Evolutionary conservation across 2,888 invertebrate genomes (phyloP).

Genomic region (Linnaemya vulpina): DNA sequence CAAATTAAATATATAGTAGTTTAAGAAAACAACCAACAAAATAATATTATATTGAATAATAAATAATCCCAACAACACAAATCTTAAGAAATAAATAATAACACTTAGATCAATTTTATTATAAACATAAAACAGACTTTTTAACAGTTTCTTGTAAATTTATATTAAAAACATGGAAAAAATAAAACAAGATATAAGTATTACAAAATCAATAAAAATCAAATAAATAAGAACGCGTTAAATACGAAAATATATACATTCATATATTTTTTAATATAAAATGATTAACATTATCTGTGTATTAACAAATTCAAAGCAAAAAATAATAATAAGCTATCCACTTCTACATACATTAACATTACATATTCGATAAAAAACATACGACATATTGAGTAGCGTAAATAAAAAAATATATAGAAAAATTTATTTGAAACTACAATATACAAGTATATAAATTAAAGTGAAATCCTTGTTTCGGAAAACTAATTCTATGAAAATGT

Average conservation of each 20-base stretch:
- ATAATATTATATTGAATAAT: conserved; percentile 7
- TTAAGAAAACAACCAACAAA: conserved; percentile 50
- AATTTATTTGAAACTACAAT: conserved; percentile 47
- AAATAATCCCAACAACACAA: conserved; percentile 68
- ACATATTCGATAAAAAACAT: conserved; percentile 16
- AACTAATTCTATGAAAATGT: conserved; percentile 30
- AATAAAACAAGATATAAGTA: conserved; percentile 64
- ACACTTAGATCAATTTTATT: conserved; percentile 70
- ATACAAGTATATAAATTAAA: not conserved
- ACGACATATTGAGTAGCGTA: conserved; percentile 42
- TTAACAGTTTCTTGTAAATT: conserved; percentile 61
- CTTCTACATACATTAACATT: conserved; percentile 5
- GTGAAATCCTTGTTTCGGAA: conserved; percentile 1
- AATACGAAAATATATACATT: conserved; percentile 25
- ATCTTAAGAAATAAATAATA: conserved; percentile 58
- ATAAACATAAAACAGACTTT: conserved; percentile 67
- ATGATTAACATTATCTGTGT: conserved; percentile 49
- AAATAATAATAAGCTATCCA: conserved; percentile 5
- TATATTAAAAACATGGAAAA: conserved; percentile 47
- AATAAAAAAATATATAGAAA: conserved; percentile 58
- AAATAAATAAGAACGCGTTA: conserved; percentile 38
- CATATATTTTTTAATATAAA: conserved; percentile 26
- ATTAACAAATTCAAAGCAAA: conserved; percentile 40
- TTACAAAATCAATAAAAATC: conserved; percentile 60
- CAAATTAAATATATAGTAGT: conserved; percentile 38